Percentiles rank a stretch among this genome's conserved stretches.
Evolutionary conservation across 2,797 vertebrate species (phyloP).

Genomic region (Lemur catta): DNA sequence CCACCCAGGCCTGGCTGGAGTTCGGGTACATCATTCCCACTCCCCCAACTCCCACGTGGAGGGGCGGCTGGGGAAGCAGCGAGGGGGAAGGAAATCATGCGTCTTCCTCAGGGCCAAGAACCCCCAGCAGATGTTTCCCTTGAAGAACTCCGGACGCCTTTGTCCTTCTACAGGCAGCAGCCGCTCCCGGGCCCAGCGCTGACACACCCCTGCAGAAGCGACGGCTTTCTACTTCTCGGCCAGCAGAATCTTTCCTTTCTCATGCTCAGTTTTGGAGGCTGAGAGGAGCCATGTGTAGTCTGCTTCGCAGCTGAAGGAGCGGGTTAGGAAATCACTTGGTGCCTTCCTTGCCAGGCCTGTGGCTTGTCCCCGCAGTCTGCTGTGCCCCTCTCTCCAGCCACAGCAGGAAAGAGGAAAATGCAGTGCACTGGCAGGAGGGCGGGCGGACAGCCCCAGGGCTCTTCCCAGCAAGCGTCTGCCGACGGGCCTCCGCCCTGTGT

Average conservation of each 20-base stretch:
- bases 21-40: accelerated
- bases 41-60: accelerated
- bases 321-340: background rate
- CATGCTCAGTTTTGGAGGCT: background rate
- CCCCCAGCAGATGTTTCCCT: background rate
- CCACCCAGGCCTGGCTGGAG: background rate
- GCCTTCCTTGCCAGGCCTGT: background rate
- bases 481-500: background rate
- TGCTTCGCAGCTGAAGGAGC: background rate
- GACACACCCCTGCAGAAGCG: background rate
- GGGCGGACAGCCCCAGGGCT: background rate
- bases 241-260: background rate
- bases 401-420: background rate
- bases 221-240: background rate
- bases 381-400: background rate
- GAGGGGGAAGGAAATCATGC: background rate
- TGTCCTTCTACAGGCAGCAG: background rate
- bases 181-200: background rate
- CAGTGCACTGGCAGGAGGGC: background rate
- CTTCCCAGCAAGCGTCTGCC: background rate
- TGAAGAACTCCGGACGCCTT: background rate
- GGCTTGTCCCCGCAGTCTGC: background rate
- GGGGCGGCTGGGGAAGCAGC: background rate
- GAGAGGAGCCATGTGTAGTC: background rate
- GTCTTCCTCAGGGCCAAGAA: background rate